phyloP scores from a whole-genome alignment of 2,113 vertebrate species.

The Protobothrops flavoviridis region DNA sequence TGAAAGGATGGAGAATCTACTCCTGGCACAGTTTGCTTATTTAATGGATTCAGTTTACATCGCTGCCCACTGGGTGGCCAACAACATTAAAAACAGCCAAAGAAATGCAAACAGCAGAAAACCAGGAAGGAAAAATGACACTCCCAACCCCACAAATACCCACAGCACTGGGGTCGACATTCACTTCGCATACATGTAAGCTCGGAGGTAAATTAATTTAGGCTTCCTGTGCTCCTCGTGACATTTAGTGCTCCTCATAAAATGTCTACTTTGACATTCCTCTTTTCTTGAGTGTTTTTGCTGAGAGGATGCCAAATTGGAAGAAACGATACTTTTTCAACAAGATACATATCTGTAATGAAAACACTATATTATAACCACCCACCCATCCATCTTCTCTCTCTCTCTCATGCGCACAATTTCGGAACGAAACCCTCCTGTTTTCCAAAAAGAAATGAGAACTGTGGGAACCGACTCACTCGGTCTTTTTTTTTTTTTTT shows the following conservation, averaged over 20 bases:
- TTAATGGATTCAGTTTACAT: not conserved
- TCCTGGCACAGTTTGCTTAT: not conserved
- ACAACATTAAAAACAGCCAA: not conserved
- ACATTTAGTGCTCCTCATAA: not conserved
- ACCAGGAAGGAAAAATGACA: not conserved
- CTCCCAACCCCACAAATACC: not conserved
- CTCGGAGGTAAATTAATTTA: not conserved
- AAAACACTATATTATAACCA: not conserved
- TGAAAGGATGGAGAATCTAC: not conserved
- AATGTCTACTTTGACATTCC: not conserved
- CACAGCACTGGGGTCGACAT: not conserved
- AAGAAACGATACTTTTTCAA: not conserved
- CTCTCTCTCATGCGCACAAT: not conserved
- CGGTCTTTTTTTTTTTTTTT: not conserved
- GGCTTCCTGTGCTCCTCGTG: not conserved
- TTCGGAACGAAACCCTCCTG: not conserved
- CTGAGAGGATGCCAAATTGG: not conserved
- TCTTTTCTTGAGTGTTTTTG: not conserved
- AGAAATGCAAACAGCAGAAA: not conserved
- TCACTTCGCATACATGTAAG: not conserved
- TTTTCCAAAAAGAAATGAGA: not conserved
- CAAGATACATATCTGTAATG: not conserved
- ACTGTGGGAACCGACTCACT: not conserved
- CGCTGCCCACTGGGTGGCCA: not conserved
- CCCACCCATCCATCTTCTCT: not conserved